These are phyloP conservation scores for Azemiops feae DNA, from an alignment of 2,113 vertebrate genomes.

Conservation along the genomic window DNA sequence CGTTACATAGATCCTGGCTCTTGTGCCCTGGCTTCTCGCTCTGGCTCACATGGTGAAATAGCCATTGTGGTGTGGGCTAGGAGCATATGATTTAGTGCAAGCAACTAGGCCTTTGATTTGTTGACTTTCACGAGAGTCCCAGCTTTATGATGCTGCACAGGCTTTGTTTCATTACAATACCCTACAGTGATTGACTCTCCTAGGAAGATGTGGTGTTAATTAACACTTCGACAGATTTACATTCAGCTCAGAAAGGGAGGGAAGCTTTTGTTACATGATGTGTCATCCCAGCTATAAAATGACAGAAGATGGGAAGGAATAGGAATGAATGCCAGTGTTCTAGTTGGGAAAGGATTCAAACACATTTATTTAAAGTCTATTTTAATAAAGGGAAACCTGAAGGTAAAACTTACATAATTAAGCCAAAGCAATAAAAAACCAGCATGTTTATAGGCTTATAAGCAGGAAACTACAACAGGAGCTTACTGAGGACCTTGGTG, in stretches of 20 bases:
- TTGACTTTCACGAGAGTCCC: neutral
- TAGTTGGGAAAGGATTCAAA: neutral
- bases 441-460: neutral
- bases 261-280: neutral
- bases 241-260: neutral
- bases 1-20: neutral
- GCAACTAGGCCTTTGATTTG: neutral
- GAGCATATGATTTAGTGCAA: neutral
- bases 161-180: conserved; percentile 6
- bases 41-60: neutral
- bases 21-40: neutral
- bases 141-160: neutral
- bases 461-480: neutral
- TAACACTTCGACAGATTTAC: neutral
- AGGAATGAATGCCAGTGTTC: neutral
- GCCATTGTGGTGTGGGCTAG: neutral
- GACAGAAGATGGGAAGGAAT: neutral
- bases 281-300: neutral
- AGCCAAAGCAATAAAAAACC: neutral
- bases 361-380: neutral
- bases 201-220: conserved; percentile 17
- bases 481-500: neutral
- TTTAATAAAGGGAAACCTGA: neutral
- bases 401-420: neutral
- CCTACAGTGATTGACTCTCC: neutral